Evolutionary conservation across 2,888 invertebrate genomes (phyloP).

Genomic region (Diachrysia chrysitis): DNA sequence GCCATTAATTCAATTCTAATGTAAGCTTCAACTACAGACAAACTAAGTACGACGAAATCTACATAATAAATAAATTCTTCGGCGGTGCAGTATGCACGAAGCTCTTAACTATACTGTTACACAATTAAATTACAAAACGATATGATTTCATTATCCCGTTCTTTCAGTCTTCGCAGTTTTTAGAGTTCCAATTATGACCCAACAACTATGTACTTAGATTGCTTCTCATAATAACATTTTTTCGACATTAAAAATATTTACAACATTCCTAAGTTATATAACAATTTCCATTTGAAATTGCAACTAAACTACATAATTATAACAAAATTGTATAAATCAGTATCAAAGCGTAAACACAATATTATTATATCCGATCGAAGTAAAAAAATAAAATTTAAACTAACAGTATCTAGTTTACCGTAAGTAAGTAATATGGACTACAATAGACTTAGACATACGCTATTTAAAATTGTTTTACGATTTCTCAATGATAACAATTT

Average conservation of each 20-base stretch:
- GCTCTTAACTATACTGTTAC: conserved; percentile 83
- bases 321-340: conserved; percentile 71
- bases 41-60: conserved; percentile 67
- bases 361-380: conserved; percentile 64
- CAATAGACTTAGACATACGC: conserved; percentile 73
- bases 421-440: conserved; percentile 72
- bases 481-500: conserved; percentile 80
- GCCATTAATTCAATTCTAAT: conserved; percentile 57
- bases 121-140: conserved; percentile 87
- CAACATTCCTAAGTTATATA: conserved; percentile 75
- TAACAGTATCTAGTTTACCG: conserved; percentile 66
- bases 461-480: conserved; percentile 77
- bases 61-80: conserved; percentile 68
- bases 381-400: conserved; percentile 70
- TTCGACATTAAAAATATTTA: conserved; percentile 77
- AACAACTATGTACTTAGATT: conserved; percentile 82
- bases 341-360: conserved; percentile 74
- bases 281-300: conserved; percentile 75
- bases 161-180: conserved; percentile 88
- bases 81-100: conserved; percentile 77
- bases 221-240: conserved; percentile 78
- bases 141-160: conserved; percentile 87
- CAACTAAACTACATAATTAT: conserved; percentile 70
- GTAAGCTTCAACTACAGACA: conserved; percentile 65
- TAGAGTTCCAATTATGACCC: conserved; percentile 85